Base-by-base conservation (phyloP, 1,140 invertebrate species). In the Maconellicoccus hirsutus region DNA sequence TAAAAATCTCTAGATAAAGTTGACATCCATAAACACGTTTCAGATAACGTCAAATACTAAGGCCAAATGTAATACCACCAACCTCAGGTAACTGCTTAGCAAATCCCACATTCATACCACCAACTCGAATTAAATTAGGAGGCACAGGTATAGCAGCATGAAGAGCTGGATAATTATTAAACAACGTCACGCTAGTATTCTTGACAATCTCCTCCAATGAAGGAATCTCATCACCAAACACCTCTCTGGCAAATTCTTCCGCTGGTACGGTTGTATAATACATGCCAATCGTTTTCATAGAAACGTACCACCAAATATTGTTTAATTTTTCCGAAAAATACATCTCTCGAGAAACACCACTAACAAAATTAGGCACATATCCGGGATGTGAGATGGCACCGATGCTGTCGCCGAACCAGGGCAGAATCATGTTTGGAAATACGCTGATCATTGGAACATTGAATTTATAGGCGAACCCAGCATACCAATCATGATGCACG, bases 381-480 rank as follows among this genome's bases (percentile, higher is more conserved):
- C 72, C 71, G 0, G 75, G 75, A 61, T 74, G 72, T 16, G 70
- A 66, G 1, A 74, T 70, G 33, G 69, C 69, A 0, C 72, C 75
- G 25, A 75, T 73, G 52, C 82, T 78, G 14, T 80, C 78, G 33
- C 81, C 82, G 70, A 84, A 81, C 84, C 84, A 89, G 12, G 85
- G 80, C 80, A 86, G 83, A 22, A 85, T 72, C 1, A 81, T 77
- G 52, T 82, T 82, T 0, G 85, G 83, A 72, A 80, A 81, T 7
- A 84, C 73, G 0, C 80, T 79, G 2, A 90, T 83, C 2, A 85
- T 80, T 0, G 87, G 88, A 1, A 70, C 73, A 59, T 72, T 71
- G 63, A 76, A 74, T 25, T 71, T 74, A 73, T 80, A 74, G 0
- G 77, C 77, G 27, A 81, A 75, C 0, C 74, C 74, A 1, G 74